Percentiles rank a stretch among this genome's conserved stretches.
These are phyloP conservation scores for Epinephelus fuscoguttatus DNA, from an alignment of 2,113 vertebrate species.

Conservation along the genomic window DNA sequence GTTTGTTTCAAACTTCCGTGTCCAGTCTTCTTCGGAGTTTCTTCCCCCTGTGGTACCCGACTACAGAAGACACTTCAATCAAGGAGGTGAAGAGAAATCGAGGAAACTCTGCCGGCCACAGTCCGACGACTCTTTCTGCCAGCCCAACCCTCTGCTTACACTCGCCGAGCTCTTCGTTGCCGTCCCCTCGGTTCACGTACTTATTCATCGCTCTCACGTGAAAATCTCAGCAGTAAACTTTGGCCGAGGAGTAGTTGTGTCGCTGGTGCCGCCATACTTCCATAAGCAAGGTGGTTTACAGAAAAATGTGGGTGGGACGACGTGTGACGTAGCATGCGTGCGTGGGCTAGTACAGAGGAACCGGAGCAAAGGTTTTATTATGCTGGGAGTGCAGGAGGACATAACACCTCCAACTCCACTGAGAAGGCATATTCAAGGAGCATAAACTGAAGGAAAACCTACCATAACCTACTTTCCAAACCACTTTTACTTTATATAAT, in stretches of 20 bases:
- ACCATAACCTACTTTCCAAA: background rate
- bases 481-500: background rate
- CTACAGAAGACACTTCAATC: constrained; percentile 72
- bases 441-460: background rate
- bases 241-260: constrained; percentile 64
- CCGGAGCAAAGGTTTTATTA: constrained; percentile 13
- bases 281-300: constrained; percentile 85
- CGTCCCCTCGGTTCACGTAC: constrained; percentile 27
- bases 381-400: background rate
- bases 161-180: constrained; percentile 48
- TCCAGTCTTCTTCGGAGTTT: constrained; percentile 71
- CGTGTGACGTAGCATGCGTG: constrained; percentile 80
- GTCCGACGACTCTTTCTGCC: constrained; percentile 45
- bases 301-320: constrained; percentile 79
- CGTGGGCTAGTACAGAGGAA: constrained; percentile 74
- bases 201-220: constrained; percentile 67
- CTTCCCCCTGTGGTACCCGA: constrained; percentile 71
- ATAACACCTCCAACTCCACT: background rate
- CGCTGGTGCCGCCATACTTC: constrained; percentile 86
- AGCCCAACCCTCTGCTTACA: constrained; percentile 28
- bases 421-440: background rate
- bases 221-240: constrained; percentile 72
- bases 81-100: constrained; percentile 64
- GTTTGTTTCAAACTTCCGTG: constrained; percentile 79
- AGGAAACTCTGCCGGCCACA: constrained; percentile 52